phyloP scores from a whole-genome alignment of 2,888 invertebrate species.

The Troides helena region DNA sequence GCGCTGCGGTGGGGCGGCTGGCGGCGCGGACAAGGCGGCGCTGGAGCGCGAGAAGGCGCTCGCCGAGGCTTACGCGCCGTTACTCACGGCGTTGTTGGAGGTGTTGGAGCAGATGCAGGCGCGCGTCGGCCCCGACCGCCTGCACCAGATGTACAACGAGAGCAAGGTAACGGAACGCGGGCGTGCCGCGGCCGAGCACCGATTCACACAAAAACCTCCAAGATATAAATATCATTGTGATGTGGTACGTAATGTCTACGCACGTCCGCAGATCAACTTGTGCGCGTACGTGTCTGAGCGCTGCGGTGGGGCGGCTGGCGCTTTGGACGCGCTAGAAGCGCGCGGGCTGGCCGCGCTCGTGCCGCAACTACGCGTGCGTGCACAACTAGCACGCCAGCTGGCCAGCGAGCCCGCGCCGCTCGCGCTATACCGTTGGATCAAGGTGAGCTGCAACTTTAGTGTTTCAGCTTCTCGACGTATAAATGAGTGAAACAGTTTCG shows the following conservation, averaged over 20 bases:
- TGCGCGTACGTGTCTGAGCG: conserved; percentile 52
- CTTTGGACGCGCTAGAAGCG: conserved; percentile 88
- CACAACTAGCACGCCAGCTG: conserved; percentile 91
- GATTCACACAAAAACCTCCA: background rate
- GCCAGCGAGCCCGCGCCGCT: conserved; percentile 91
- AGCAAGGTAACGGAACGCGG: conserved; percentile 80
- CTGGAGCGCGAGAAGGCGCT: conserved; percentile 90
- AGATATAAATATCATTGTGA: no score
- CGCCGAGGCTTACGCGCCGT: conserved; percentile 90
- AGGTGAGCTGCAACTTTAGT: conserved; percentile 49
- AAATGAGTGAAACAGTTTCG: no score
- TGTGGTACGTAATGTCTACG: conserved; percentile 29
- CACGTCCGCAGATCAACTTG: conserved; percentile 47
- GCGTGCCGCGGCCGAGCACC: conserved; percentile 45
- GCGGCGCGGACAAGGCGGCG: conserved; percentile 82
- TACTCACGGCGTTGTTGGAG: conserved; percentile 92
- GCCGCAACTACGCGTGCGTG: conserved; percentile 93
- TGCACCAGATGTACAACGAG: conserved; percentile 88
- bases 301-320: conserved; percentile 42
- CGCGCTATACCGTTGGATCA: conserved; percentile 96
- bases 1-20: conserved; percentile 40
- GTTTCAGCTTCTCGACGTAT: no score
- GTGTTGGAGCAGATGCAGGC: conserved; percentile 91
- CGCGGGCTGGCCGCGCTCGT: conserved; percentile 85
- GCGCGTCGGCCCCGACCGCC: conserved; percentile 86